Conservation (phyloP, 1,140 invertebrate species). For the Lasioglossum albipes region DNA sequence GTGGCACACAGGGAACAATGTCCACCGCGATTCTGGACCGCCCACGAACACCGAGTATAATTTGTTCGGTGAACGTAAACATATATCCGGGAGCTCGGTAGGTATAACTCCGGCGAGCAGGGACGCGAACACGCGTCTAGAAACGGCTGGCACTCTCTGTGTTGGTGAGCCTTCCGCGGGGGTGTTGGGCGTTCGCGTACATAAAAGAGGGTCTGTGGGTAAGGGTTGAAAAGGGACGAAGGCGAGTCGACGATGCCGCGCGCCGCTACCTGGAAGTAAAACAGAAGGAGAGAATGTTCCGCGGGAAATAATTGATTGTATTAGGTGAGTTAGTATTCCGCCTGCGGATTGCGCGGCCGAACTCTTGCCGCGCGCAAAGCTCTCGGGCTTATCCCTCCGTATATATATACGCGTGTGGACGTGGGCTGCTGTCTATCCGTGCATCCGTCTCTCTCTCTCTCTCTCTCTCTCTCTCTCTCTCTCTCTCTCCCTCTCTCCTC, state of each 20-base stretch:
- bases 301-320: slow-evolving; percentile 78
- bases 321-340: slow-evolving; percentile 78
- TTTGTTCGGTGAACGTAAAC: slow-evolving; percentile 16
- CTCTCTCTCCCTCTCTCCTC: no score
- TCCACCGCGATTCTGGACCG: background rate
- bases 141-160: background rate
- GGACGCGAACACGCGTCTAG: background rate
- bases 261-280: slow-evolving; percentile 68
- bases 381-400: slow-evolving; percentile 38
- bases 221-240: slow-evolving; percentile 58
- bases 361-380: slow-evolving; percentile 62
- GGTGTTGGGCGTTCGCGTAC: slow-evolving; percentile 28
- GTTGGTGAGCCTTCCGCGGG: no score
- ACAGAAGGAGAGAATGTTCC: slow-evolving; percentile 73
- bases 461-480: no score
- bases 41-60: background rate
- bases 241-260: slow-evolving; percentile 49
- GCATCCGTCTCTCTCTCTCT: background rate
- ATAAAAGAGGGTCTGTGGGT: slow-evolving; percentile 24
- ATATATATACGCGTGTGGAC: no score
- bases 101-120: slow-evolving; percentile 5
- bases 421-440: background rate
- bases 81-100: background rate
- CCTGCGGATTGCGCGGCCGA: slow-evolving; percentile 68
- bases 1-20: background rate